Percentiles rank a stretch among this genome's conserved stretches.
These are phyloP conservation scores for Parnassius mnemosyne DNA, from an alignment of 2,888 invertebrate genomes.

Conservation along the genomic window DNA sequence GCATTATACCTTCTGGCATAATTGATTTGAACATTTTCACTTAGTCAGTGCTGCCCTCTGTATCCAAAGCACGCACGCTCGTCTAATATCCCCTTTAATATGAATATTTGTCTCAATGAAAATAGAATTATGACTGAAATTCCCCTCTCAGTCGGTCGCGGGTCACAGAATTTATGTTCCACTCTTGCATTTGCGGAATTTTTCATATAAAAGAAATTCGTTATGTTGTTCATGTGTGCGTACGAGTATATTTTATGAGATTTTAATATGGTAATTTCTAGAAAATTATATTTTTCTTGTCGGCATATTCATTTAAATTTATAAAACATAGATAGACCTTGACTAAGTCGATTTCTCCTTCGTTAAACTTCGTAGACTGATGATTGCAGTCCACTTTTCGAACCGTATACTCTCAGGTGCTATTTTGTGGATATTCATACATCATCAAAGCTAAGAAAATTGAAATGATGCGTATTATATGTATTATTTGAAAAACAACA, in stretches of 20 bases:
- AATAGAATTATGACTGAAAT: constrained; percentile 69
- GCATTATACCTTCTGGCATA: constrained; percentile 42
- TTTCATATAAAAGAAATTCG: constrained; percentile 61
- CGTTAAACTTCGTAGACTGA: too few species aligned
- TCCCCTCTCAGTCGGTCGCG: constrained; percentile 46
- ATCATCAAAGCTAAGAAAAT: too few species aligned
- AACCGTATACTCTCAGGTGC: too few species aligned
- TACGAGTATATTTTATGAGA: not conserved
- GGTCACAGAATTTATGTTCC: constrained; percentile 65
- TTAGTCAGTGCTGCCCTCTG: constrained; percentile 52
- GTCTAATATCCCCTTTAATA: constrained; percentile 60
- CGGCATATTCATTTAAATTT: too few species aligned
- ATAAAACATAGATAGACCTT: too few species aligned
- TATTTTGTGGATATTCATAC: too few species aligned
- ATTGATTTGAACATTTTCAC: constrained; percentile 46
- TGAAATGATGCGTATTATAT: too few species aligned
- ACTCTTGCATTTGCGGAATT: constrained; percentile 56
- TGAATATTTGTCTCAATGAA: constrained; percentile 79
- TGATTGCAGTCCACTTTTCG: too few species aligned
- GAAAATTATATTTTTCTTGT: too few species aligned
- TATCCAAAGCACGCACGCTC: constrained; percentile 55
- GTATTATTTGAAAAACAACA: too few species aligned
- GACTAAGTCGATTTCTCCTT: too few species aligned
- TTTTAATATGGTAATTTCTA: too few species aligned
- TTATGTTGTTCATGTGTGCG: constrained; percentile 36